Conservation (phyloP, 2,113 vertebrate species). For the Apodemus sylvaticus region DNA sequence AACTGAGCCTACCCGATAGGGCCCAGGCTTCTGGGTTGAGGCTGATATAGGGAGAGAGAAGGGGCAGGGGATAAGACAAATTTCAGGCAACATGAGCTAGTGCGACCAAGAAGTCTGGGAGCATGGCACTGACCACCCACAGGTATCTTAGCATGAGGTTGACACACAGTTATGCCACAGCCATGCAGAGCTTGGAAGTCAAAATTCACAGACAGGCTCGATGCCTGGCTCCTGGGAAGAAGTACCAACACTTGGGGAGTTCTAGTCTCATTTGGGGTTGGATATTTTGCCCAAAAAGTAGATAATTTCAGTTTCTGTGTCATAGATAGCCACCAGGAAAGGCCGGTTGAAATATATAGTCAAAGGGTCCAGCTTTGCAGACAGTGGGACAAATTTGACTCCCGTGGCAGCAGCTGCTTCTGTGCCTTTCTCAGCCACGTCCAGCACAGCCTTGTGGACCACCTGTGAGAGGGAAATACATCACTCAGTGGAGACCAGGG, state of each 20-base stretch:
- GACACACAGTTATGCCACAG: not conserved
- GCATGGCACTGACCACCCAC: not conserved
- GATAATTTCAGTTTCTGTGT: fast-evolving
- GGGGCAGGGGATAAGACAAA: not conserved
- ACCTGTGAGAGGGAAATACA: too few species aligned
- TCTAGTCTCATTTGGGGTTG: constrained; percentile 32
- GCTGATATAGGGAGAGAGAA: not conserved
- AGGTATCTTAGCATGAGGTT: not conserved
- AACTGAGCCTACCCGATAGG: not conserved
- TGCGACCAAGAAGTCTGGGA: not conserved
- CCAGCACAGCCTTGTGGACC: too few species aligned
- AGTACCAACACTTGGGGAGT: fast-evolving
- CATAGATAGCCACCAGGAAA: not conserved
- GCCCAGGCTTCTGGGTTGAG: not conserved
- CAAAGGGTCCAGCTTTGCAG: fast-evolving
- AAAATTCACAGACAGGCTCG: fast-evolving
- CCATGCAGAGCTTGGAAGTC: not conserved
- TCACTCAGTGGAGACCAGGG: too few species aligned
- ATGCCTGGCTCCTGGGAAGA: fast-evolving
- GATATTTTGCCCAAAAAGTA: not conserved
- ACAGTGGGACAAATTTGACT: fast-evolving
- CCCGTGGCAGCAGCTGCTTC: not conserved
- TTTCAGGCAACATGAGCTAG: not conserved
- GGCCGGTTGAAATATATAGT: not conserved
- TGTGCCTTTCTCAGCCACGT: constrained; percentile 31